Base-by-base conservation (phyloP, 2,888 invertebrate species). In the Chloroclysta siterata region DNA sequence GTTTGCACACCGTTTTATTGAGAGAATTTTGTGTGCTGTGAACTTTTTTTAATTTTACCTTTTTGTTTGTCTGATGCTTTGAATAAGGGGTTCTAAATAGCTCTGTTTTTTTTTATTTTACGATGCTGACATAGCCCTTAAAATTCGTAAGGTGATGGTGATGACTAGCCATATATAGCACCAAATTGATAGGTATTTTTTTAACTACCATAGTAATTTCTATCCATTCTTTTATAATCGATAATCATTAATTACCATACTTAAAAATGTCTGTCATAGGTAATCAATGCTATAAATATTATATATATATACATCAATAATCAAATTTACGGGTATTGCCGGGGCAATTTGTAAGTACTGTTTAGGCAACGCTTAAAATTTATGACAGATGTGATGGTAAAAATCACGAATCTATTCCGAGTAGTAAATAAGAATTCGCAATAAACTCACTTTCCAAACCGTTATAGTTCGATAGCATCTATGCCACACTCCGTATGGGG, bases 391-490 rank as follows among this genome's bases (percentile, higher is more conserved):
- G n/a, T n/a, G n/a, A n/a, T n/a, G 6, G 33, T 33, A 33, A 8
- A 39, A 39, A 39, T 11, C 3, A 39, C 8, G 2, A 11, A 39
- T 39, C 33, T 33, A 33, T 28, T 11, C 33, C 50, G 33, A 51
- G 41, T 42, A 33, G n/a, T 51, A 56, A 56, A 33, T 14, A 54
- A 56, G 46, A 47, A 39, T 71, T 71, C 73, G 73, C 80, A 82
- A 79, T 81, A 84, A 84, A 82, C 81, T 84, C 81, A 80, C 77
- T 78, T 81, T 80, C 53, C 50, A 79, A 82, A 82, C 82, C 33
- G 51, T 15, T 29, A 81, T 78, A 76, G 76, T 72, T 65, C 75
- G 85, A 88, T 87, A 85, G 79, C 82, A 87, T 88, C 87, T 72
- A 79, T 82, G 83, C 82, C 76, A 79, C 79, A 76, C 80, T 78